A percentile compares a stretch with the other conserved stretches of the same genome.
phyloP scores from a whole-genome alignment of 2,888 invertebrate species.

The Agrotis exclamationis region DNA sequence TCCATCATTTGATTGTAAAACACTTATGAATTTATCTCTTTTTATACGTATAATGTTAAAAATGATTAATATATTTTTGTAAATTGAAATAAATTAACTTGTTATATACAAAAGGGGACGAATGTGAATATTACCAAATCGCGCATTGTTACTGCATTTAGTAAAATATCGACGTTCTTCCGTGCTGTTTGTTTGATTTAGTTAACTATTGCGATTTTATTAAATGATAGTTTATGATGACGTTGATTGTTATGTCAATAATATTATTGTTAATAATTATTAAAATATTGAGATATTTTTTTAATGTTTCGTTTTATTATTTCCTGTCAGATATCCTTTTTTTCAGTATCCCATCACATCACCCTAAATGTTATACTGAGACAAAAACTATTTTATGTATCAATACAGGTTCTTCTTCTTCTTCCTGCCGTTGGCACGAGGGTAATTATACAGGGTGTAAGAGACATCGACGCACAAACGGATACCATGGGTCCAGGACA shows the following conservation, averaged over 20 bases:
- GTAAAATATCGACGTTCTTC: slow-evolving; percentile 67
- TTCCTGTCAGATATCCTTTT: not conserved
- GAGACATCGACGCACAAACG: too few relatives aligned
- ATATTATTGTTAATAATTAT: slow-evolving; percentile 84
- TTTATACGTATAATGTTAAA: slow-evolving; percentile 40
- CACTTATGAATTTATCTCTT: slow-evolving; percentile 35
- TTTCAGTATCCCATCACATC: not conserved
- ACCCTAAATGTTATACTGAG: too few relatives aligned
- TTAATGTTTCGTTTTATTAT: slow-evolving; percentile 55
- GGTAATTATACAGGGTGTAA: too few relatives aligned
- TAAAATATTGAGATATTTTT: slow-evolving; percentile 79
- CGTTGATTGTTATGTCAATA: slow-evolving; percentile 87
- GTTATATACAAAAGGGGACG: slow-evolving; percentile 62
- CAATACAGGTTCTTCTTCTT: too few relatives aligned
- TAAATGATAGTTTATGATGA: slow-evolving; percentile 89
- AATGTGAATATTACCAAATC: slow-evolving; percentile 80
- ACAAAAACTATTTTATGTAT: too few relatives aligned
- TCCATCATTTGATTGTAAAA: slow-evolving; percentile 32
- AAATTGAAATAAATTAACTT: slow-evolving; percentile 63
- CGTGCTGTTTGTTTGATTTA: slow-evolving; percentile 73
- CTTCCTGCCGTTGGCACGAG: too few relatives aligned
- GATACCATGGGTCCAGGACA: too few relatives aligned
- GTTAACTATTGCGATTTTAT: slow-evolving; percentile 85
- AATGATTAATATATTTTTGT: slow-evolving; percentile 63
- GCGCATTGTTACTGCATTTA: slow-evolving; percentile 79